phyloP scores from a whole-genome alignment of 2,888 invertebrate genomes.

The Eristalis arbustorum region DNA sequence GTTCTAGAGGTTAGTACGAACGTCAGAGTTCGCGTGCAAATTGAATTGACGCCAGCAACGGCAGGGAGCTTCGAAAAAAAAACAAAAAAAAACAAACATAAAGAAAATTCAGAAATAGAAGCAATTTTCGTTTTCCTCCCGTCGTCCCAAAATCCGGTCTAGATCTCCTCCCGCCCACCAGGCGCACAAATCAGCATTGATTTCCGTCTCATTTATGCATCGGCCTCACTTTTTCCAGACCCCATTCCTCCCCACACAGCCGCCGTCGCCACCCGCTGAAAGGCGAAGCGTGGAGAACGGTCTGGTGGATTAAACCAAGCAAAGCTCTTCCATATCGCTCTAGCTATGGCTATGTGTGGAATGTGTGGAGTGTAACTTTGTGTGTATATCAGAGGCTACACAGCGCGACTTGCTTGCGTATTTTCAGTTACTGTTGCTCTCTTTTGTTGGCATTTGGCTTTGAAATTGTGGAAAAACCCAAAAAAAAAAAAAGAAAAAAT shows the following conservation, averaged over 20 bases:
- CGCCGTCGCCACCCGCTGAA: background rate
- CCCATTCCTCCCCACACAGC: background rate
- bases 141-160: slow-evolving; percentile 3
- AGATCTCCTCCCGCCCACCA: background rate
- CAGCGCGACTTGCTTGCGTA: slow-evolving; percentile 19
- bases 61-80: slow-evolving; percentile 5
- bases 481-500: slow-evolving; percentile 25
- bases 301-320: background rate
- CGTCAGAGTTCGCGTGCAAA: slow-evolving; percentile 60
- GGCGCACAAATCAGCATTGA: background rate
- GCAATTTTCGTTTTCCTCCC: slow-evolving; percentile 4
- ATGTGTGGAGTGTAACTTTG: slow-evolving; percentile 15
- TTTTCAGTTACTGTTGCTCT: slow-evolving; percentile 57
- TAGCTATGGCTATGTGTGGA: slow-evolving; percentile 9
- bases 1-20: slow-evolving; percentile 46
- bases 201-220: slow-evolving; percentile 15
- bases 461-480: slow-evolving; percentile 68
- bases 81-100: slow-evolving; percentile 7
- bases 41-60: background rate
- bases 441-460: slow-evolving; percentile 66
- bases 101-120: slow-evolving; percentile 9
- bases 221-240: background rate
- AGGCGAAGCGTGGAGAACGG: background rate
- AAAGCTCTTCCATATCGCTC: background rate
- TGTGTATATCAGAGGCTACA: slow-evolving; percentile 1